Evolutionary conservation across 2,888 invertebrate species (phyloP).

Genomic region (Crioceris asparagi): DNA sequence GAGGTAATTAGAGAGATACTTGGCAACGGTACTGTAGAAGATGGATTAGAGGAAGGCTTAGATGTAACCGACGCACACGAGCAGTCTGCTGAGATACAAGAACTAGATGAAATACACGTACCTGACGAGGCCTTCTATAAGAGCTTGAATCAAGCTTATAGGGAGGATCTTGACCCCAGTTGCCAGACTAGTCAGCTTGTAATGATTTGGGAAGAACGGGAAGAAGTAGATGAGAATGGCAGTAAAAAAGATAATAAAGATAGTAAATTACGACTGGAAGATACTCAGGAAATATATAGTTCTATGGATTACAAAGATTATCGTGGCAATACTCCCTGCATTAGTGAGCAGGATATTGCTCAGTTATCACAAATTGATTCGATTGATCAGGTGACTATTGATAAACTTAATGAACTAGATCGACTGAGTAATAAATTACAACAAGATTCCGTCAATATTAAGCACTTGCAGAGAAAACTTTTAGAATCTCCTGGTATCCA

Average conservation of each 20-base stretch:
- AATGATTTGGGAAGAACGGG: constrained; percentile 81
- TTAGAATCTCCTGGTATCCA: constrained; percentile 51
- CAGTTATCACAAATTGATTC: constrained; percentile 64
- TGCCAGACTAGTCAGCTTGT: constrained; percentile 60
- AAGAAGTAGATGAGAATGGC: constrained; percentile 55
- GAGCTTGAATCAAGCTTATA: constrained; percentile 77
- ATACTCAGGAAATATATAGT: constrained; percentile 58
- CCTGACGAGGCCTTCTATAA: constrained; percentile 83
- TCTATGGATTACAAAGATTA: constrained; percentile 71
- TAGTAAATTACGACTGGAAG: too few relatives aligned
- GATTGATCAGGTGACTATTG: constrained; percentile 66
- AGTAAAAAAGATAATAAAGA: too few relatives aligned
- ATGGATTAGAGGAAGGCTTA: constrained; percentile 56
- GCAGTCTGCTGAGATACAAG: constrained; percentile 33
- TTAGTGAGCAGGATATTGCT: constrained; percentile 68
- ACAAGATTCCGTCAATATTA: constrained; percentile 67
- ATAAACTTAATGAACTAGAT: constrained; percentile 69
- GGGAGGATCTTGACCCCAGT: constrained; percentile 53
- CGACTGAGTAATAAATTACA: constrained; percentile 64
- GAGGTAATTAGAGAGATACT: constrained; percentile 56
- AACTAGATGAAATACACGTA: constrained; percentile 47
- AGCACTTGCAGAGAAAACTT: constrained; percentile 61
- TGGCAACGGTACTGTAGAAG: constrained; percentile 54
- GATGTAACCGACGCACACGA: constrained; percentile 38
- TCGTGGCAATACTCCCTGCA: constrained; percentile 60